Evolutionary conservation across 2,113 vertebrate genomes (phyloP), one percentile per base, ranked within the genome.

Genomic region (Coptodon rendalli): DNA sequence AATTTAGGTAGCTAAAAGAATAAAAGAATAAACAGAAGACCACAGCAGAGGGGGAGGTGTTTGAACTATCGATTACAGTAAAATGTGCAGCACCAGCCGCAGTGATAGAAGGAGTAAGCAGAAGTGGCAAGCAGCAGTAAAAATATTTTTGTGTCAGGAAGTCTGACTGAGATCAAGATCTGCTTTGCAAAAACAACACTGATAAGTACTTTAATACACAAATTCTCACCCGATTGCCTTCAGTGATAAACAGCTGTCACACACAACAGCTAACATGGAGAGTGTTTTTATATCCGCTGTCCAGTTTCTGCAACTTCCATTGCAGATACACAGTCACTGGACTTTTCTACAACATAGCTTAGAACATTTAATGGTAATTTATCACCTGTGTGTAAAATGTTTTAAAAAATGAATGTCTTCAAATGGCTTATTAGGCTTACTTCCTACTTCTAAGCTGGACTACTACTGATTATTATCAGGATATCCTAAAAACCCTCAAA

Each of bases 1-100:
- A 24, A 43, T 71, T 71, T 24, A 63, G n/a, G 19, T 3, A 61
- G 36, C 2, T 43, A 24, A 71, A 71, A 71, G 11, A 6, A 48
- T 48, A 48, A 48, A 48, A 48, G 13, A 3, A 43, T 43, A 24
- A 71, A 24, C 0, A 43, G n/a, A 43, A 71, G 11, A 71, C 0
- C 13, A 5, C 63, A 40, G 11, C 11, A 38, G n/a, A 68, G 36
- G 19, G 19, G 17, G 34, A 1, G 36, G 12, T 71, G 63, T 71
- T 24, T 14, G 36, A 71, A 71, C 66, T 24, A 40, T 43, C 5
- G 2, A 24, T 73, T 73, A 45, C 66, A 45, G 38, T 43, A 1
- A 43, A 22, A 5, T 8, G 66, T 43, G 19, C n/a, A 71, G 36
- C 0, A 1, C 0, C 7, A 24, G n/a, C 36, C 2, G 7, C 66